phyloP scores from a whole-genome alignment of 1,140 invertebrate genomes.

The Drosophila novamexicana region DNA sequence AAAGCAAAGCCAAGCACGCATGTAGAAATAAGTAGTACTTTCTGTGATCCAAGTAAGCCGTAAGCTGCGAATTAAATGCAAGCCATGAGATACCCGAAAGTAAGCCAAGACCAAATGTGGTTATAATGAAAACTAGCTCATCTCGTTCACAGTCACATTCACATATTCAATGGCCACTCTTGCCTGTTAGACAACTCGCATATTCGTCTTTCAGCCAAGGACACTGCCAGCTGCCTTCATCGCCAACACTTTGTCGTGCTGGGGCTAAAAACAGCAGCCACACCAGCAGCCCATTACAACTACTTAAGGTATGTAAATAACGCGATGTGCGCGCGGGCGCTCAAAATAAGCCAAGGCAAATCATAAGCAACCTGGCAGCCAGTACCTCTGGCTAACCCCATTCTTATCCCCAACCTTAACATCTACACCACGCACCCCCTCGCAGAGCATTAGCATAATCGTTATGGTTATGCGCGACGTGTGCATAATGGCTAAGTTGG shows the following conservation, averaged over 20 bases:
- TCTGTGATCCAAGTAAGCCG: slow-evolving; percentile 36
- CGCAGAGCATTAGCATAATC: slow-evolving; percentile 77
- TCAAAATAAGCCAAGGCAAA: slow-evolving; percentile 79
- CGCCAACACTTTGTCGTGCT: slow-evolving; percentile 72
- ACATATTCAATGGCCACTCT: slow-evolving; percentile 60
- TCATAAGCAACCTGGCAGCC: slow-evolving; percentile 59
- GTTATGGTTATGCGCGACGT: slow-evolving; percentile 81
- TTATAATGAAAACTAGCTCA: slow-evolving; percentile 64
- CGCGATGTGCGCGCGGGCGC: slow-evolving; percentile 42
- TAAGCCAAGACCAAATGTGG: slow-evolving; percentile 50
- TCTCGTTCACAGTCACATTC: slow-evolving; percentile 51
- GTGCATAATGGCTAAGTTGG: slow-evolving; percentile 67
- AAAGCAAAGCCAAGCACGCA: slow-evolving; percentile 37
- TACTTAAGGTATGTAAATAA: slow-evolving; percentile 82
- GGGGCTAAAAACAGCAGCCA: slow-evolving; percentile 18
- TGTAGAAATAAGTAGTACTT: slow-evolving; percentile 18
- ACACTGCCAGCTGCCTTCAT: slow-evolving; percentile 60
- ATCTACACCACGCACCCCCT: not conserved
- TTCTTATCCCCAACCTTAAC: slow-evolving; percentile 12
- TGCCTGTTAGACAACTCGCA: slow-evolving; percentile 50
- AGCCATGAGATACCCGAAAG: slow-evolving; percentile 32
- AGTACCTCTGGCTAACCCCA: slow-evolving; percentile 37
- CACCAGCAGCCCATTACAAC: slow-evolving; percentile 69
- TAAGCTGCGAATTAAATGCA: slow-evolving; percentile 39
- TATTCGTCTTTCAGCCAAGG: slow-evolving; percentile 57